Percentiles rank a stretch among this genome's conserved stretches.
Evolutionary conservation across 1,140 invertebrate species (phyloP).

Genomic region (Bradynema listronoti): DNA sequence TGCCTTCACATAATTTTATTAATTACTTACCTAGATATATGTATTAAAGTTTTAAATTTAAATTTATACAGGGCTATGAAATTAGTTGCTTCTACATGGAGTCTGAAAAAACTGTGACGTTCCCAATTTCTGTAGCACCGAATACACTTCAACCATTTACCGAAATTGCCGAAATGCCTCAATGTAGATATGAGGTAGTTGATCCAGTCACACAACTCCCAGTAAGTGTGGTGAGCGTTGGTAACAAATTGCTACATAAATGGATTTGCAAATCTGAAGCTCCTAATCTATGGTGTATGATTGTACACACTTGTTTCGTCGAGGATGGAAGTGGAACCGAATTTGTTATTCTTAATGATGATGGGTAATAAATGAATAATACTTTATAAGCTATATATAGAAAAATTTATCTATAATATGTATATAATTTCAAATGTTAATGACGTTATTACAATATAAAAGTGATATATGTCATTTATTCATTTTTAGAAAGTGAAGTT

Average conservation of each 20-base stretch:
- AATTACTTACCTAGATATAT: background rate
- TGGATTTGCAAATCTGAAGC: constrained; percentile 51
- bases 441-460: no score
- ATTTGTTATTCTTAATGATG: constrained; percentile 48
- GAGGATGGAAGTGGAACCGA: constrained; percentile 53
- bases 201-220: constrained; percentile 43
- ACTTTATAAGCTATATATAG: no score
- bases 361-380: no score
- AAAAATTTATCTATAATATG: no score
- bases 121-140: constrained; percentile 46
- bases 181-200: constrained; percentile 51
- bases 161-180: constrained; percentile 54
- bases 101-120: constrained; percentile 55
- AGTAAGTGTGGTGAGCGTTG: constrained; percentile 49
- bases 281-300: constrained; percentile 56
- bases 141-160: constrained; percentile 49
- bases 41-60: background rate
- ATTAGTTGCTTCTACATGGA: constrained; percentile 27
- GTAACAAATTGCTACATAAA: constrained; percentile 47
- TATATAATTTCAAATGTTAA: no score
- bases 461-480: no score
- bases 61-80: constrained; percentile 23
- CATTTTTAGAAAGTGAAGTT: no score
- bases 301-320: constrained; percentile 43
- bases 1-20: background rate